Percentiles rank a stretch among this genome's conserved stretches.
Evolutionary conservation across 2,888 invertebrate genomes (phyloP).

Genomic region (Busseola fusca): DNA sequence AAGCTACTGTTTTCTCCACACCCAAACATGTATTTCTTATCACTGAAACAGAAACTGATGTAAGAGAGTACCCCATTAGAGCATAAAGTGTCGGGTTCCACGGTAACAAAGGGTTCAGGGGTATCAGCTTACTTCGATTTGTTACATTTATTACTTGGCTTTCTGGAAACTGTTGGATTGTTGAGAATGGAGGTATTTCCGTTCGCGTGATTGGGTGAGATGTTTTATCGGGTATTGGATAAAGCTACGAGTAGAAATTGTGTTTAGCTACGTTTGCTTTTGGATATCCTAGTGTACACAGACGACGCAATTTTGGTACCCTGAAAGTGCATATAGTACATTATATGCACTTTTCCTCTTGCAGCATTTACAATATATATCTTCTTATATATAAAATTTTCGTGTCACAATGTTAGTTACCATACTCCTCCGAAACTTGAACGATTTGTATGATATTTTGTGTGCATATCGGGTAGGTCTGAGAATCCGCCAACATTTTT

Average conservation of each 20-base stretch:
- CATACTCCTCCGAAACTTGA: too few relatives aligned
- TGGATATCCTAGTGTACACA: not conserved
- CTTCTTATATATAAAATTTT: too few relatives aligned
- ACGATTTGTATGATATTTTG: too few relatives aligned
- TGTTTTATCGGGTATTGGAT: not conserved
- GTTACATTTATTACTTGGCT: constrained; percentile 55
- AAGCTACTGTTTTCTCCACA: not conserved
- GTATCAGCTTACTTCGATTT: constrained; percentile 56
- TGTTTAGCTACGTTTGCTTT: not conserved
- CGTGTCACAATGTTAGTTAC: too few relatives aligned
- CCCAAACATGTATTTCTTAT: constrained; percentile 28
- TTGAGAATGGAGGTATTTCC: constrained; percentile 9
- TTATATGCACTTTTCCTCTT: not conserved
- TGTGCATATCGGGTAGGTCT: too few relatives aligned
- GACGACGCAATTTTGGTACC: not conserved
- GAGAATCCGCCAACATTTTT: too few relatives aligned
- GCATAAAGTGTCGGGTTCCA: constrained; percentile 40
- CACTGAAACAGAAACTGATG: constrained; percentile 33
- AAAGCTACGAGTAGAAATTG: too few relatives aligned
- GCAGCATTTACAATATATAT: not conserved
- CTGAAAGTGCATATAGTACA: not conserved
- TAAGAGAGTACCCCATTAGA: constrained; percentile 52
- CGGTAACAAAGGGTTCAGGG: constrained; percentile 55
- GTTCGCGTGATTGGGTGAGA: constrained; percentile 23
- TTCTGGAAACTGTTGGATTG: constrained; percentile 29